A percentile compares a stretch with the other conserved stretches of the same genome.
Conservation (phyloP, 2,797 vertebrate genomes). For the Syngnathus rostellatus region DNA sequence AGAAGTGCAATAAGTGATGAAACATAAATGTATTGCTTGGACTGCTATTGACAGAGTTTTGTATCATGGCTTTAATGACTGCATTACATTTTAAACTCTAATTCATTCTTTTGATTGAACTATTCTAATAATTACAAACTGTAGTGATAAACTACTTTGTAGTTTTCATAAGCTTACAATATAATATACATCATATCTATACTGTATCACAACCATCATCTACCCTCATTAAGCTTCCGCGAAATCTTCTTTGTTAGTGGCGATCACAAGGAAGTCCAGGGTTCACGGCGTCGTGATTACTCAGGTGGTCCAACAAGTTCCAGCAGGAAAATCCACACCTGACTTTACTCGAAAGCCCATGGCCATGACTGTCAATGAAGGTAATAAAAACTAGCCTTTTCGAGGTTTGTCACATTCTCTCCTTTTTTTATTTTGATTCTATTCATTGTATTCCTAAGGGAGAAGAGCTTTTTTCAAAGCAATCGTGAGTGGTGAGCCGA, state of each 20-base stretch:
- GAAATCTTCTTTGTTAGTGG: constrained; percentile 43
- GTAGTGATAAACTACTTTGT: not conserved
- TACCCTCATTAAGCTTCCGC: not conserved
- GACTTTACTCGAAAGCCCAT: constrained; percentile 79
- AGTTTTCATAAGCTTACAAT: not conserved
- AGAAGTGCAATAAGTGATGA: constrained; percentile 28
- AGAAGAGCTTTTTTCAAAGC: constrained; percentile 78
- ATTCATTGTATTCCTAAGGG: constrained; percentile 57
- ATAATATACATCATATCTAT: not conserved
- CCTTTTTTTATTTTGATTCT: not conserved
- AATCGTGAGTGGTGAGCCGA: constrained; percentile 74
- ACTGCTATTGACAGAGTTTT: not conserved
- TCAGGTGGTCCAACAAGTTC: constrained; percentile 73
- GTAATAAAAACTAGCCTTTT: constrained; percentile 38
- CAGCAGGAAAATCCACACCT: constrained; percentile 71
- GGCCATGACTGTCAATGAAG: constrained; percentile 71
- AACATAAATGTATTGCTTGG: not conserved
- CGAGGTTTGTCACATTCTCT: not conserved
- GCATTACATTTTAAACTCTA: not conserved
- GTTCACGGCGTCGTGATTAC: constrained; percentile 75
- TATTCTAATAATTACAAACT: not conserved
- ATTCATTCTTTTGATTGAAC: not conserved
- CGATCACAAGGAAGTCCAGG: constrained; percentile 69
- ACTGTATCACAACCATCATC: not conserved
- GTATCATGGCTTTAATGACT: not conserved